A percentile compares a stretch with the other conserved stretches of the same genome.
phyloP scores from a whole-genome alignment of 2,797 vertebrate species.

The Apodemus agrarius region DNA sequence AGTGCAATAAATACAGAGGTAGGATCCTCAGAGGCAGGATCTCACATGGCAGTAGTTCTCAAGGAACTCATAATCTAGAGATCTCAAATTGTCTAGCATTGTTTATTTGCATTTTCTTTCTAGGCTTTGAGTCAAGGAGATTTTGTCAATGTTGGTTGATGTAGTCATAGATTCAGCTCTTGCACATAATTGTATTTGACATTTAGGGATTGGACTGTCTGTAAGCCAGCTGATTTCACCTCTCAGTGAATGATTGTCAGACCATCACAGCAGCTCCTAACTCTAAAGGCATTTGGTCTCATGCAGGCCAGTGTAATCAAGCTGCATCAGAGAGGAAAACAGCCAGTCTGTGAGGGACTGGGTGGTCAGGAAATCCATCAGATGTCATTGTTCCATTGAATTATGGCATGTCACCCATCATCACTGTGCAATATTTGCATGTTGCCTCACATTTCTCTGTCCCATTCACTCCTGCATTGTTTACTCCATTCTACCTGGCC shows the following conservation, averaged over 20 bases:
- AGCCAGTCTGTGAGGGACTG: slow-evolving; percentile 78
- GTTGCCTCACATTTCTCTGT: slow-evolving; percentile 76
- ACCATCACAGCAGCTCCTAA: slow-evolving; percentile 20
- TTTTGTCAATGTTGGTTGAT: slow-evolving; percentile 1
- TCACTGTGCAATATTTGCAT: slow-evolving; percentile 75
- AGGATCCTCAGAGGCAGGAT: not conserved
- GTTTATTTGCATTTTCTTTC: not conserved
- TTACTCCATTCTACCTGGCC: slow-evolving; percentile 70
- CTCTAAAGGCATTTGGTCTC: slow-evolving; percentile 52
- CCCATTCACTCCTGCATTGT: slow-evolving; percentile 70
- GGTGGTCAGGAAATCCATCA: slow-evolving; percentile 83
- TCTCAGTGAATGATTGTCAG: not conserved
- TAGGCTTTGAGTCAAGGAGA: not conserved
- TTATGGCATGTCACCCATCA: slow-evolving; percentile 80
- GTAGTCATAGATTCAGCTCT: not conserved
- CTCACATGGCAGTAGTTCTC: not conserved
- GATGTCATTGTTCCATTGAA: slow-evolving; percentile 82
- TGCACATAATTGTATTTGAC: not conserved
- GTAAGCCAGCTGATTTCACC: not conserved
- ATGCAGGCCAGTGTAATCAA: slow-evolving; percentile 56
- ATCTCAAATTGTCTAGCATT: not conserved
- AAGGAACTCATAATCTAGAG: not conserved
- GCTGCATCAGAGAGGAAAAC: slow-evolving; percentile 69
- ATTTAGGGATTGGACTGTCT: slow-evolving; percentile 25
- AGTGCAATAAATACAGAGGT: slow-evolving; percentile 18